Evolutionary conservation across 2,888 invertebrate genomes (phyloP), one percentile per base, ranked within the genome.

Genomic region (Crocallis elinguaria): DNA sequence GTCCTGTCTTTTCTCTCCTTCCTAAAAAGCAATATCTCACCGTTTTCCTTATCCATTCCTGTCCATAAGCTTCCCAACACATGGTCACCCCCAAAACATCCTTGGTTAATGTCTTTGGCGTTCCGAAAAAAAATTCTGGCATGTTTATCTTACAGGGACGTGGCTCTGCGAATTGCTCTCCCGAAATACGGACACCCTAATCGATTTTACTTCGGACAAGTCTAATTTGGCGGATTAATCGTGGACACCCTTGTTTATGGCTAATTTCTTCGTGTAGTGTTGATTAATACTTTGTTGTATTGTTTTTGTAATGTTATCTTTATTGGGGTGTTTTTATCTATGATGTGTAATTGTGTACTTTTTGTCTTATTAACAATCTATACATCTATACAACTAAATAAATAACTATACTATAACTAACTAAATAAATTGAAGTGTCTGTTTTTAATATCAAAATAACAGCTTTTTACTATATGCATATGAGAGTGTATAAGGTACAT

Each of bases 31-130:
- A 59, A 23, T 29, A 29, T 5, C 12, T 14, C n/a, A 19, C 16
- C 6, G 29, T 57, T 57, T 32, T 60, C 43, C 38, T 48, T 45
- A 54, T 53, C 29, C 11, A 3, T 7, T 6, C 63, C 35, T 48
- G 23, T 76, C 69, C 65, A 13, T 19, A 21, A 62, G 37, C 21
- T 23, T 17, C 42, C 17, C 3, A 60, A 59, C 44, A 14, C 46
- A 54, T 71, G 78, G 82, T 61, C 77, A 82, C 86, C 77, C 69
- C 71, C 63, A 62, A 67, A 74, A 73, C 81, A 86, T 89, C 91
- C 91, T 88, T 89, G 90, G 83, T 88, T 91, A 91, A 91, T 91
- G 91, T 91, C 91, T 91, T 89, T 79, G 83, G 78, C 77, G 84
- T 81, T 80, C 77, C 78, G 79, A 84, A 85, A 89, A 88, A 90